Percentiles rank a stretch among this genome's conserved stretches.
Evolutionary conservation across 2,888 invertebrate genomes (phyloP).

Genomic region (Lasioglossum lativentre): DNA sequence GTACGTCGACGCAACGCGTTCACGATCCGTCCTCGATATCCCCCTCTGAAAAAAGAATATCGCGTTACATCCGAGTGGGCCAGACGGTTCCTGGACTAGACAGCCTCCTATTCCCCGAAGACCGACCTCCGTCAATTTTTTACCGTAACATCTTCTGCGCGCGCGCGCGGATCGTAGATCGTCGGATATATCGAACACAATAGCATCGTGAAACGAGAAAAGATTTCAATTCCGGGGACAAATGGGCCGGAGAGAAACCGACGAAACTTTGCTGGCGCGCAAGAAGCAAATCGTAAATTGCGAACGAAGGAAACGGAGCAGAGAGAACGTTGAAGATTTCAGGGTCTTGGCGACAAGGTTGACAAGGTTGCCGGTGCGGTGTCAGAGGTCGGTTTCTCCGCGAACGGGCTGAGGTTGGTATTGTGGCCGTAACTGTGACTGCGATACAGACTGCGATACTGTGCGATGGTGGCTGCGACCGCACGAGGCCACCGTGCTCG

Average conservation of each 20-base stretch:
- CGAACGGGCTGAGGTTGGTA: neutral
- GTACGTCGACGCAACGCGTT: conserved; percentile 53
- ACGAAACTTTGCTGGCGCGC: neutral
- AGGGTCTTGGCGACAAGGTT: conserved; percentile 50
- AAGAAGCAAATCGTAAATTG: neutral
- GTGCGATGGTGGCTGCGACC: neutral
- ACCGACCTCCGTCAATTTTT: conserved; percentile 4
- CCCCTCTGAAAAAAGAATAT: conserved; percentile 37
- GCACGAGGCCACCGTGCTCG: neutral
- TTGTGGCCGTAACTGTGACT: neutral
- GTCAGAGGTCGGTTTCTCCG: neutral
- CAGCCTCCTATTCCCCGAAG: neutral
- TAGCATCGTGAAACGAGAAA: neutral
- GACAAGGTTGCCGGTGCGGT: conserved; percentile 42
- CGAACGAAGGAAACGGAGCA: neutral
- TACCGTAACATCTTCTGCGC: neutral
- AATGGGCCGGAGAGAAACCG: neutral
- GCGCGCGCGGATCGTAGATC: neutral
- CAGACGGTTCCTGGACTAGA: conserved; percentile 24
- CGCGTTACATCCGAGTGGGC: conserved; percentile 43
- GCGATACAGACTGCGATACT: neutral
- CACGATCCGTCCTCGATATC: conserved; percentile 53
- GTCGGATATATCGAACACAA: neutral
- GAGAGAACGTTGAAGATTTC: conserved; percentile 22
- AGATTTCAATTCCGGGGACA: neutral